Percentiles rank a stretch among this genome's conserved stretches.
Conservation (phyloP, 2,113 vertebrate genomes). For the Zingel zingel region DNA sequence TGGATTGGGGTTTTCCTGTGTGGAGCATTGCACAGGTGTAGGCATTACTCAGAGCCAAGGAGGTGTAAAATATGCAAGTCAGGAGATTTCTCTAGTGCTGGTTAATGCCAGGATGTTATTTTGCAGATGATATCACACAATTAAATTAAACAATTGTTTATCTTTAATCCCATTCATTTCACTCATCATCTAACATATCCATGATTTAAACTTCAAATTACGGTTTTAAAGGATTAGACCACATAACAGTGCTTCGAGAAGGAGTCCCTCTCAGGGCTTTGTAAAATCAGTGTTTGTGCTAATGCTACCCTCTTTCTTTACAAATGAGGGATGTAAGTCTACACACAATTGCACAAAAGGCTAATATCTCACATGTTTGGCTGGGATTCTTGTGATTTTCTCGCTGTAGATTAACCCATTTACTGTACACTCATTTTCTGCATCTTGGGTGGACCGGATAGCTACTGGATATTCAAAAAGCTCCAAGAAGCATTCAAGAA, state of each 20-base stretch:
- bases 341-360: background rate
- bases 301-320: background rate
- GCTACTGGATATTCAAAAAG: background rate
- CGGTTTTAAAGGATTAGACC: background rate
- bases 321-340: background rate
- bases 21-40: slow-evolving; percentile 32
- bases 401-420: background rate
- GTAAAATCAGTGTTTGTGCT: background rate
- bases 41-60: slow-evolving; percentile 46
- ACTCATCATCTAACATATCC: background rate
- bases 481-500: background rate
- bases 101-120: background rate
- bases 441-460: background rate
- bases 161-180: background rate
- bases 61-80: slow-evolving; percentile 36
- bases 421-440: background rate
- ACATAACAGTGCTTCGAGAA: background rate
- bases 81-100: slow-evolving; percentile 9
- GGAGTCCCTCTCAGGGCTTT: background rate
- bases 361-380: background rate
- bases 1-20: slow-evolving; percentile 23
- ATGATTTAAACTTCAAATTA: background rate
- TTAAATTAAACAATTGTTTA: slow-evolving; percentile 2
- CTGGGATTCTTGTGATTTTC: background rate
- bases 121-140: background rate